Base-by-base conservation (phyloP, 2,113 vertebrate genomes). In the Entosphenus tridentatus region DNA sequence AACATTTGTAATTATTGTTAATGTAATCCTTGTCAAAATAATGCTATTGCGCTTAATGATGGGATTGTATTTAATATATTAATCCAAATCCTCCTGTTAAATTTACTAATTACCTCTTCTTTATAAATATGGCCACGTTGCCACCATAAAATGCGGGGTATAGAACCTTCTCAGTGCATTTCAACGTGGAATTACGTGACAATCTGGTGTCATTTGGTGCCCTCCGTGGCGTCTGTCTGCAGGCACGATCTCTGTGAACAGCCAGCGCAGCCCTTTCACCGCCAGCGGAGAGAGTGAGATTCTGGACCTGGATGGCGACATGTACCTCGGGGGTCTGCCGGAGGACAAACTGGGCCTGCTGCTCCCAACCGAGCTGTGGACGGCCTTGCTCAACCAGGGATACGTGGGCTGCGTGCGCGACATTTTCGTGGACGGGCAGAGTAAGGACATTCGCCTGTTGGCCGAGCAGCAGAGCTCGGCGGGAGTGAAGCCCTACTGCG, bases 201-300 rank as follows among this genome's bases (percentile, higher is more conserved):
- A 39, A 39, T 39, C 55, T 5, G 5, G 10, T 57, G 65, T 18
- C 11, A 4, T 14, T 71, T 73, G 72, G 56, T 39, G 39, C 1
- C 39, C 39, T 39, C 39, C 39, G 39, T 5, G 39, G 39, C 39
- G 39, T 39, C 39, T 39, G 5, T 39, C 39, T 11, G 2, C 78
- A 89, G 87, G 89, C 69, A 87, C 87, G 70, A 84, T 91, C 76
- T 88, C 89, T 0, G 85, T 91, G 57, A 91, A 92, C 74, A 85
- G 87, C 79, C 83, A 84, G 72, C 87, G 82, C 78, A 76, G 82
- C 2, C 86, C 88, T 0, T 92, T 92, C 75, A 75, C 84, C 59
- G 84, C 86, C 57, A 86, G 86, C 0, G 89, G 90, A 72, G 88
- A 89, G 74, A 90, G 87, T 1, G 89, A 95, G 80, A 80, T 89